phyloP scores from a whole-genome alignment of 2,113 vertebrate species.

The Mastomys coucha region DNA sequence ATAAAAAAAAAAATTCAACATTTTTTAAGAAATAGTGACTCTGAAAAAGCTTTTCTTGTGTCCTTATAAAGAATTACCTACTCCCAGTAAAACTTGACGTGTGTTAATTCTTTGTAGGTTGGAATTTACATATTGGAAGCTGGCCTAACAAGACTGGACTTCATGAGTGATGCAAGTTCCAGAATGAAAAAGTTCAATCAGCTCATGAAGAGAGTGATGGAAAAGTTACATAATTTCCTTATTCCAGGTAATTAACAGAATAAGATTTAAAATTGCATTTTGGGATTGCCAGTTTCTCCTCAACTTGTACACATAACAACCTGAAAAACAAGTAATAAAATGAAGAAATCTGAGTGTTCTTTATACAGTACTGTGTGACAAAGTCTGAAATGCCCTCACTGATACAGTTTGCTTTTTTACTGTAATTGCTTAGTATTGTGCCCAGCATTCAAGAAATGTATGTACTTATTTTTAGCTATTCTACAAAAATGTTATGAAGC shows the following conservation, averaged over 20 bases:
- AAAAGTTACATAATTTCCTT: constrained; percentile 93
- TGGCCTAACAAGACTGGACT: constrained; percentile 93
- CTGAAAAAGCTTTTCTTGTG: background rate
- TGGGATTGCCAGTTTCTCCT: background rate
- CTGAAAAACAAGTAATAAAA: constrained; percentile 35
- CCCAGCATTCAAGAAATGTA: background rate
- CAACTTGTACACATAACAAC: background rate
- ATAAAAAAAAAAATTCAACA: background rate
- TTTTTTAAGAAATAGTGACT: background rate
- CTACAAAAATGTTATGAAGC: background rate
- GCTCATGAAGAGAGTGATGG: constrained; percentile 96
- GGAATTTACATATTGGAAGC: constrained; percentile 94
- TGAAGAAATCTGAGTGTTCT: constrained; percentile 27
- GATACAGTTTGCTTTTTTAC: background rate
- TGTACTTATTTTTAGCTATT: background rate
- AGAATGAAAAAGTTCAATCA: constrained; percentile 96
- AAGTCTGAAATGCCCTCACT: background rate
- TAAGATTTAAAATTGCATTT: constrained; percentile 52
- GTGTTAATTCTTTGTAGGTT: constrained; percentile 87
- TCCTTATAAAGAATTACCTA: background rate
- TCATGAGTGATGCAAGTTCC: constrained; percentile 94
- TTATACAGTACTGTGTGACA: background rate
- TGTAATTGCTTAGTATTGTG: constrained; percentile 6
- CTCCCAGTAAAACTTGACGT: background rate
- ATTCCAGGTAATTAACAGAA: constrained; percentile 90